Evolutionary conservation across 2,888 invertebrate genomes (phyloP), one percentile per base, ranked within the genome.

Genomic region (Pyralis farinalis): DNA sequence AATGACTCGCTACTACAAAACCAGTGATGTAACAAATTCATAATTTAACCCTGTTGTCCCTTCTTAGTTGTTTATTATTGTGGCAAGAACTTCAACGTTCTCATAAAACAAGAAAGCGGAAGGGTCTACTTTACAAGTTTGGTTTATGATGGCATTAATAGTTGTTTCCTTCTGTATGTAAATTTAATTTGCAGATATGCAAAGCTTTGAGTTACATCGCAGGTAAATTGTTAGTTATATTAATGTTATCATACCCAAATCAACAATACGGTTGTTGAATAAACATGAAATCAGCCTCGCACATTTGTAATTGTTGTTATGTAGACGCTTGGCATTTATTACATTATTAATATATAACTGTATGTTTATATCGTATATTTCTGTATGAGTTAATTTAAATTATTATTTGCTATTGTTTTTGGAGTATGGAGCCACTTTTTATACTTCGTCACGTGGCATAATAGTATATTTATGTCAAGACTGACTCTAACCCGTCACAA

Each of bases 101-200:
- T 30, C 37, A 20, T 30, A 37, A 25, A 31, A 31, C 12, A 31
- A 31, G 12, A 9, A 39, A 32, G 27, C 27, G 27, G 30, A 33
- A 39, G 27, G 32, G 39, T 39, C 33, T 39, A 12, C 20, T 32
- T 39, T 39, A 37, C 37, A 37, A 37, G 37, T 33, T 33, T 12
- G 33, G 39, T 39, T 39, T 39, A 39, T 39, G 33, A 33, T 27
- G 9, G 39, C 39, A 33, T 39, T 39, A 33, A 39, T 28, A 33
- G 27, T 25, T 27, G 39, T 25, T 39, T 34, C 39, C 39, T 31
- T 39, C 30, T 37, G n/a, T 39, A 39, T 39, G 39, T 39, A 39
- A 39, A 39, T 39, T 27, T 25, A 32, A 33, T 39, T 35, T 33
- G 16, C 27, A 39, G 31, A 31, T 27, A 9, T 7, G 33, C 38